Evolutionary conservation across 1,140 invertebrate genomes (phyloP), one percentile per base, ranked within the genome.

Genomic region (Brachionus calyciflorus): DNA sequence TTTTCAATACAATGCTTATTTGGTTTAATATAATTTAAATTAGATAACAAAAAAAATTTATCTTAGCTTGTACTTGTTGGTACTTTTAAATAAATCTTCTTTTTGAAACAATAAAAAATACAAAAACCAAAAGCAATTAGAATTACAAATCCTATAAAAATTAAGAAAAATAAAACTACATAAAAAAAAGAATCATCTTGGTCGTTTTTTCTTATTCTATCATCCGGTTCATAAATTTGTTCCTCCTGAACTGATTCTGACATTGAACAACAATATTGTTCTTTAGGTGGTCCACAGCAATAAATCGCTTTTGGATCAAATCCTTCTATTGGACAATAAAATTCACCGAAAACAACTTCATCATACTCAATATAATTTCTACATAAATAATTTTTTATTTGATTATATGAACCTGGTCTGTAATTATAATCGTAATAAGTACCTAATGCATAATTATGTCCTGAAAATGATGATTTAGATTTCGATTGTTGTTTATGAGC

Each of bases 381-480:
- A 33, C 53, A 57, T 10, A 28, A 24, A 5, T 3, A 12, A 33
- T 17, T 33, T 17, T 57, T 28, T 6, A 57, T 57, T n/a, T 10
- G 3, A 17, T 5, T 10, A 33, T 28, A 57, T 3, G 7, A 9
- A 57, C 12, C 19, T 24, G 53, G 53, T 28, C 53, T 28, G 21
- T 57, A 57, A 33, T 28, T 57, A 17, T 57, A 57, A 57, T 57
- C 53, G n/a, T 57, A 9, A 57, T 57, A 57, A 5, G 3, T 14
- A 33, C 30, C 24, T 6, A 10, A 28, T 12, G 6, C 6, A 28
- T 57, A 33, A 28, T 28, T 33, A 21, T 57, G 53, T 6, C 53
- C 53, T 10, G 3, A 5, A 46, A n/a, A n/a, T n/a, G n/a, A n/a
- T n/a, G 9, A 7, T 14, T 14, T 46, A 14, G 4, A 14, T 14